Conservation (phyloP, 2,113 vertebrate species). For the Rhabdornis inornatus region DNA sequence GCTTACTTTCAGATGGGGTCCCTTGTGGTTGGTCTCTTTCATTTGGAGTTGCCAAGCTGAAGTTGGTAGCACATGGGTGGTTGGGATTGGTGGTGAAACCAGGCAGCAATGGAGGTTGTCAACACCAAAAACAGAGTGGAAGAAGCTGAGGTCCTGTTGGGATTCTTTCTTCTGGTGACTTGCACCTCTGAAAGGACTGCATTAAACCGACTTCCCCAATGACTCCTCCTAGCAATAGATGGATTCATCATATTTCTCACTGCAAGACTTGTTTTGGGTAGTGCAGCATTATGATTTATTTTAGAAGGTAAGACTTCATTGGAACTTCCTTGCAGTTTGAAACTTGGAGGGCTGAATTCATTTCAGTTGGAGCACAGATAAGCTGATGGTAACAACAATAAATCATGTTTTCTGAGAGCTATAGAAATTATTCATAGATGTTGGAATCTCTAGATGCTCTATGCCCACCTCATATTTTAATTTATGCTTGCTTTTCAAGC, state of each 20-base stretch:
- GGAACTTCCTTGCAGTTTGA: background rate
- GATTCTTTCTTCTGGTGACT: background rate
- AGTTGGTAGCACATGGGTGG: background rate
- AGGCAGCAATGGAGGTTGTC: fast-evolving
- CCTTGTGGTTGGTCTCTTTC: background rate
- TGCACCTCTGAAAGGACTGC: background rate
- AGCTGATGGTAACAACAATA: background rate
- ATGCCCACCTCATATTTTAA: background rate
- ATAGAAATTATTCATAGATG: background rate
- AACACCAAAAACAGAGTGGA: background rate
- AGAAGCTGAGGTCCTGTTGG: background rate
- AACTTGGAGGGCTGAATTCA: background rate
- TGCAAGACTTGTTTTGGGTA: background rate
- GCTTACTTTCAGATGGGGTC: background rate
- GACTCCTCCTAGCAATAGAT: background rate
- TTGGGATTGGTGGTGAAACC: background rate
- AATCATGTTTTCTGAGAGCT: background rate
- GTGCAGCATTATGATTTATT: background rate
- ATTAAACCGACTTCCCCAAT: background rate
- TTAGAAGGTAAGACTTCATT: background rate
- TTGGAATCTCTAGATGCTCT: background rate
- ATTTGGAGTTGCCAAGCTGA: background rate
- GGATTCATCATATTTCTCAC: background rate
- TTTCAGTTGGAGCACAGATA: background rate
- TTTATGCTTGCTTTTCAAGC: background rate